These are phyloP conservation scores for Zoanthus solanderi DNA, from an alignment of 92 coral and sea anemone genomes.

Conservation along the genomic window DNA sequence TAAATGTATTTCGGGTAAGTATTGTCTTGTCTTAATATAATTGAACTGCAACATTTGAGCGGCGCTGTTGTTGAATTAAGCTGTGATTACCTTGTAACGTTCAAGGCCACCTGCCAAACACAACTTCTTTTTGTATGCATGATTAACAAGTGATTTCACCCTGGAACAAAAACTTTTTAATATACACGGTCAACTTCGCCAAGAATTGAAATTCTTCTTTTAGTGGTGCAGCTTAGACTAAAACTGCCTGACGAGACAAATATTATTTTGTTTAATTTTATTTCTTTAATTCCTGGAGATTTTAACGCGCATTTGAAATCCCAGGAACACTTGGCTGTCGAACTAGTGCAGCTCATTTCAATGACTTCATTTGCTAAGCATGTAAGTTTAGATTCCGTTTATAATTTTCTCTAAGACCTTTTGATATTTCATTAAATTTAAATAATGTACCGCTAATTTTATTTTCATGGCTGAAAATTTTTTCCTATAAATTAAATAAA, in stretches of 20 bases:
- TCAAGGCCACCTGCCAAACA: neutral
- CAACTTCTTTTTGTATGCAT: constrained; percentile 18
- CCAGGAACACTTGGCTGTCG: neutral
- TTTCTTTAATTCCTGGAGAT: neutral
- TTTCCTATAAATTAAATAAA: too few species aligned
- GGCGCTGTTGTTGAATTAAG: constrained; percentile 24
- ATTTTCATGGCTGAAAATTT: too few species aligned
- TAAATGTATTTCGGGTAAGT: neutral
- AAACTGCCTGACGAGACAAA: neutral
- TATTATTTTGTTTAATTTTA: neutral
- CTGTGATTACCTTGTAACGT: neutral
- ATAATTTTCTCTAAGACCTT: neutral
- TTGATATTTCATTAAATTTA: neutral
- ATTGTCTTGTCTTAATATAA: neutral
- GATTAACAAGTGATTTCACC: constrained; percentile 34
- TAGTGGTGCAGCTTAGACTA: neutral
- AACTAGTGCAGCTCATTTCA: neutral
- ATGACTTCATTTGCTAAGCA: constrained; percentile 23
- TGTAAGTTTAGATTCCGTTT: neutral
- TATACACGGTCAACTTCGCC: neutral
- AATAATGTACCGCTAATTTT: neutral
- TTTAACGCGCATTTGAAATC: neutral
- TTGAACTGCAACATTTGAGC: neutral
- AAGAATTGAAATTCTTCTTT: neutral
- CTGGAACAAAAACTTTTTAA: too few species aligned